Evolutionary conservation across 23 tunicate genomes (phyloP), one percentile per base, ranked within the genome.

Genomic region (Aplidium turbinatum): DNA sequence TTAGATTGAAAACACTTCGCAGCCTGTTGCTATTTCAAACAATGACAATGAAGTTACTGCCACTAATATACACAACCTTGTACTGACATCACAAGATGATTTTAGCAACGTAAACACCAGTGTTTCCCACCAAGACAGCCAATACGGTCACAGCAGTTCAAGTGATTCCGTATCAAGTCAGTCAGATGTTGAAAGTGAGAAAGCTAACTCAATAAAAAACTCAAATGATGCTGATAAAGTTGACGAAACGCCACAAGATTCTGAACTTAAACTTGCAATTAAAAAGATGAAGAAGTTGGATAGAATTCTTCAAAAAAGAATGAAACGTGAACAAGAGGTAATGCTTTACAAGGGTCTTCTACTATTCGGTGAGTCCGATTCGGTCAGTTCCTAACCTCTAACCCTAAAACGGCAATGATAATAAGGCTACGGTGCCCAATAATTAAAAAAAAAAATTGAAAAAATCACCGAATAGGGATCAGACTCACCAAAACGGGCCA

Each of bases 251-350:
- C 38, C 24, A 70, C 47, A 72, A 27, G 87, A 82, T 51, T 33
- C 29, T 9, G 79, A 72, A 35, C 40, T 85, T 38, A 31, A 77
- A 77, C 61, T 65, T 7, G 82, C 69, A 26, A 73, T 87, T 16
- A 74, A 80, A 65, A 80, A 75, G 46, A 87, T 87, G 86, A 54
- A 80, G 33, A 87, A 87, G 35, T 57, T 81, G 24, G 94, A 87
- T 55, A 67, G 78, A 66, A 80, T 87, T 32, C 47, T 87, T n/a
- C 63, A 27, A 31, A 47, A 63, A 34, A 79, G 68, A 35, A 80
- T 71, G 28, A 74, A 87, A 45, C 6, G 42, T 1, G 94, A 87
- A 74, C 80, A 83, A 75, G 94, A 87, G 73, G 94, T 84, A 60
- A 27, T 55, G 2, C 1, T 61, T 29, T 30, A 42, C 50, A 11